Base-by-base conservation (phyloP, 2,797 vertebrate species). In the Trachurus trachurus region DNA sequence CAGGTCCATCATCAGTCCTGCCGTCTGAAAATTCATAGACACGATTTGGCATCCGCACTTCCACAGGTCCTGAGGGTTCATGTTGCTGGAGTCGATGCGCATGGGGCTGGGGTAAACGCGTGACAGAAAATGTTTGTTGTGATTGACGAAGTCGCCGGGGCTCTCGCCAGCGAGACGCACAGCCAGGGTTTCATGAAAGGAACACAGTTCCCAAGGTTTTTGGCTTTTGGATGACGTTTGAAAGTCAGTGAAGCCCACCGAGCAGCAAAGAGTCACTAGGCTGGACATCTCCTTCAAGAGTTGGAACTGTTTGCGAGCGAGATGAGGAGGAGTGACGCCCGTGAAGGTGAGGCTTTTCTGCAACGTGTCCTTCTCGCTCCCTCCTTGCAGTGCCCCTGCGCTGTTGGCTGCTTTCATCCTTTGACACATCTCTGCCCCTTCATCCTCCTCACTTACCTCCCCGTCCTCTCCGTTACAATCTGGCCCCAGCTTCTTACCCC, bases 21-120 rank as follows among this genome's bases (percentile, higher is more conserved):
- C 97, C 0, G 97, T 98, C 78, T 99, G 98, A 76, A 97, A 98
- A 91, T 99, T 99, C 97, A 99, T 97, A 31, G 96, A 96, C 64
- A 99, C 98, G 11, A 98, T 97, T 88, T 99, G 98, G 86, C 97
- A 97, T 5, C 98, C 98, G 9, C 97, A 98, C 78, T 99, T 98
- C 98, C 98, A 98, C 80, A 97, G 95, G 87, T 98, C 97, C 92
- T 97, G 97, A 61, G 97, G 98, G 90, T 98, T 98, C 96, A 97
- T 97, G 89, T 98, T 99, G 90, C 97, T 98, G 0, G 97, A 98
- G 92, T 99, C 97, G 8, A 97, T 95, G 40, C 97, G 95, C 96
- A 97, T 96, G 0, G 97, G 97, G 70, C 88, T 97, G 61, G 98
- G 98, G 66, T 96, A 97, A 26, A 98, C 97, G 10, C 97, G 92